phyloP scores from a whole-genome alignment of 2,797 vertebrate genomes.

The Onychomys torridus region DNA sequence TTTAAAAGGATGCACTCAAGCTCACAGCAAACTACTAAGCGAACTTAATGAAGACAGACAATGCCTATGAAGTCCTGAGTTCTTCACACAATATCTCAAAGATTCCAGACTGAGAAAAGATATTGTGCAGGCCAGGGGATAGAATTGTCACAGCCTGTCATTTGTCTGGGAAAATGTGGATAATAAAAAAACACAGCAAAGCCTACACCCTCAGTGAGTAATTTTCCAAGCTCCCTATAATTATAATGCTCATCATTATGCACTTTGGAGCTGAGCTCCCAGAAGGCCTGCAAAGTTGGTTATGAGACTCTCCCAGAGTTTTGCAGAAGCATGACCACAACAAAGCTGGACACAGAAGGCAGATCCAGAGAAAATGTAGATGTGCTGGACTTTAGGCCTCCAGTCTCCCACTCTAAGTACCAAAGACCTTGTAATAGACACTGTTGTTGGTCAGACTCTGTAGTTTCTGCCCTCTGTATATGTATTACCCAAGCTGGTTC shows the following conservation, averaged over 20 bases:
- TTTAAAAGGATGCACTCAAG: neutral
- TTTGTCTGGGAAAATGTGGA: conserved; percentile 28
- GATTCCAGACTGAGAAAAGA: neutral
- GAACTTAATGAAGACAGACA: neutral
- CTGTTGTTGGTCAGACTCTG: neutral
- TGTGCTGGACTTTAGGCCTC: neutral
- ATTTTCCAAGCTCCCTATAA: conserved; percentile 58
- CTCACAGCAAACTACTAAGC: neutral
- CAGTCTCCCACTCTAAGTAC: neutral
- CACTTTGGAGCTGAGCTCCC: conserved; percentile 59
- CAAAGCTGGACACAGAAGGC: neutral
- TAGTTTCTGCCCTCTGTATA: neutral
- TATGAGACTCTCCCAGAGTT: neutral
- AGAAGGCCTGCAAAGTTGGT: conserved; percentile 10
- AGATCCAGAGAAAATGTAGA: neutral
- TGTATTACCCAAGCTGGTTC: neutral
- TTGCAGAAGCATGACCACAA: neutral
- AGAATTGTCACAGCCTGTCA: neutral
- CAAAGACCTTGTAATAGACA: neutral
- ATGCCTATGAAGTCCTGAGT: neutral
- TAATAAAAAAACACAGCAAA: conserved; percentile 61
- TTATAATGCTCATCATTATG: conserved; percentile 58
- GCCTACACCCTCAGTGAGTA: conserved; percentile 6
- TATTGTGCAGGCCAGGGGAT: neutral
- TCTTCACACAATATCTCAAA: neutral